Conservation (phyloP, 2,113 vertebrate species). For the Nothobranchius kuhntae region DNA sequence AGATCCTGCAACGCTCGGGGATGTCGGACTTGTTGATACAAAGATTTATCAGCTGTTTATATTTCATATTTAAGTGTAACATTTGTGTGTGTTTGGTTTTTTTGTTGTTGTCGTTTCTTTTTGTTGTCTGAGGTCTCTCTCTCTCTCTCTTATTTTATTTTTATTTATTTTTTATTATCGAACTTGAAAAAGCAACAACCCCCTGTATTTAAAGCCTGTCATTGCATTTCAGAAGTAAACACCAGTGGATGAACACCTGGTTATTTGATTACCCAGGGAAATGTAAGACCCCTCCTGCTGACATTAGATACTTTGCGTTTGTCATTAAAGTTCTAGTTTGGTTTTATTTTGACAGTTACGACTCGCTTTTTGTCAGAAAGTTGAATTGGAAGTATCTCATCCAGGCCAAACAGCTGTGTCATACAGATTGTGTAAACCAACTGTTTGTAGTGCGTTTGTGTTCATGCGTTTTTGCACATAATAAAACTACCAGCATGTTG, state of each 20-base stretch:
- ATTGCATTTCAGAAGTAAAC: slow-evolving; percentile 86
- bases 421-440: too few species aligned
- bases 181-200: slow-evolving; percentile 30
- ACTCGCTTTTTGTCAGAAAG: too few species aligned
- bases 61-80: slow-evolving; percentile 24
- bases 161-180: not conserved
- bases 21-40: slow-evolving; percentile 47
- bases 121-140: not conserved
- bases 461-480: too few species aligned
- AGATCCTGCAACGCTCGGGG: slow-evolving; percentile 48
- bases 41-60: slow-evolving; percentile 39
- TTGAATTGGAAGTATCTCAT: too few species aligned
- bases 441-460: too few species aligned
- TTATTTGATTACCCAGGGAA: slow-evolving; percentile 92
- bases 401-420: too few species aligned
- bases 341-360: too few species aligned
- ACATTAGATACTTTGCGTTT: slow-evolving; percentile 78
- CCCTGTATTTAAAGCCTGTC: slow-evolving; percentile 42
- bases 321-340: too few species aligned
- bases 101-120: not conserved
- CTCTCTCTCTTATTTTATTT: too few species aligned
- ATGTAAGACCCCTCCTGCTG: slow-evolving; percentile 97
- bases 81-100: not conserved
- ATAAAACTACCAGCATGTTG: slow-evolving; percentile 72
- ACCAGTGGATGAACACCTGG: slow-evolving; percentile 89